Evolutionary conservation across 2,113 vertebrate species (phyloP), one percentile per base, ranked within the genome.

Genomic region (Rhea pennata): DNA sequence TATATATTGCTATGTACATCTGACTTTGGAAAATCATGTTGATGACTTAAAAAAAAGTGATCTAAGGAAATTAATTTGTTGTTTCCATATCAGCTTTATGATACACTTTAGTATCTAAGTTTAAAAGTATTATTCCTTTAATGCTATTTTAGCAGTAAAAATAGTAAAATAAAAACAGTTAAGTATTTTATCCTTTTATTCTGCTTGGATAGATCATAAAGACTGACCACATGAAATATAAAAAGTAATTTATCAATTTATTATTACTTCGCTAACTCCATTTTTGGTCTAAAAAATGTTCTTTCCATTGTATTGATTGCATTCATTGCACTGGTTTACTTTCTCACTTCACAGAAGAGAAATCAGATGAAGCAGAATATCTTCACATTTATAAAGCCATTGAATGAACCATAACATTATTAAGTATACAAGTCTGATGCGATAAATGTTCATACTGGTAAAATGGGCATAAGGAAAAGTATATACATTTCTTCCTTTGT

Each of bases 111-210:
- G 2, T 31, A 9, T 44, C 6, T 31, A 26, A 58, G 1, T 9
- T 36, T 51, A 51, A 31, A 2, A 2, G n/a, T 72, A 20, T 62
- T 76, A 24, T 48, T 42, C 1, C 1, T 36, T 36, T 36, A 36
- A 36, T 36, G 36, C 36, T 36, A 36, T 36, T 36, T 10, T n/a
- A 9, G 8, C 22, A 64, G 42, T 46, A 72, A 19, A 31, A 15
- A 14, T 1, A 40, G 40, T 5, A 12, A 11, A 65, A 10, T 0
- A 1, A 66, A 62, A 70, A 2, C 5, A 84, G 21, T 22, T 36
- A 69, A 54, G 17, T 83, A 51, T 72, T 58, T 72, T 58, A 46
- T 2, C 3, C 33, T 58, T 67, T 7, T 44, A 59, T 69, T 64
- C 33, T 81, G 4, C 9, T 87, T 54, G 53, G 46, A 29, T 33